Conservation (phyloP, 2,113 vertebrate genomes). For the Ammodramus savannarum region DNA sequence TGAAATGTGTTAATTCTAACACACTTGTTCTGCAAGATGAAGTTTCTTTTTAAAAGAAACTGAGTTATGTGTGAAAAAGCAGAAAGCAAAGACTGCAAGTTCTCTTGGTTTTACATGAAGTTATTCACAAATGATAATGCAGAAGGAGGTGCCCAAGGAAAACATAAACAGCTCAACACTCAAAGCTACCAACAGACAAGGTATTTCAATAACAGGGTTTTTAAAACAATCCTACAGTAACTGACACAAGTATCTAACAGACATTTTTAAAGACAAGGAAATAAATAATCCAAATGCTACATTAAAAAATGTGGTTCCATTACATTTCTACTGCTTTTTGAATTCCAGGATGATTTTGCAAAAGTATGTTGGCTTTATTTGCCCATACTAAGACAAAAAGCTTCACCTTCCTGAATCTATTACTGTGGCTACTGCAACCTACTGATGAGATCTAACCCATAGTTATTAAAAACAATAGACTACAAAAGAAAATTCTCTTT, state of each 20-base stretch:
- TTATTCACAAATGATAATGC: background rate
- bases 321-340: background rate
- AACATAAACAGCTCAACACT: background rate
- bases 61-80: background rate
- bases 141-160: background rate
- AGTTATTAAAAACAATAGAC: conserved; percentile 29
- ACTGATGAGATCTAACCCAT: background rate
- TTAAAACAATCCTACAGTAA: background rate
- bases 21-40: background rate
- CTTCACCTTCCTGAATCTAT: background rate
- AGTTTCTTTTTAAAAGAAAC: background rate
- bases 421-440: background rate
- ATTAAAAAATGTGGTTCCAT: background rate
- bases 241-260: background rate
- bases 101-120: background rate
- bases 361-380: background rate
- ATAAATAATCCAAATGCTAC: background rate
- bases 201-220: background rate
- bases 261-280: background rate
- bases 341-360: background rate
- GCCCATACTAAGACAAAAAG: background rate
- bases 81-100: background rate
- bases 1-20: background rate
- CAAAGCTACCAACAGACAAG: background rate
- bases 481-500: conserved; percentile 51